phyloP scores from a whole-genome alignment of 1,140 invertebrate genomes.

The Spodoptera frugiperda region DNA sequence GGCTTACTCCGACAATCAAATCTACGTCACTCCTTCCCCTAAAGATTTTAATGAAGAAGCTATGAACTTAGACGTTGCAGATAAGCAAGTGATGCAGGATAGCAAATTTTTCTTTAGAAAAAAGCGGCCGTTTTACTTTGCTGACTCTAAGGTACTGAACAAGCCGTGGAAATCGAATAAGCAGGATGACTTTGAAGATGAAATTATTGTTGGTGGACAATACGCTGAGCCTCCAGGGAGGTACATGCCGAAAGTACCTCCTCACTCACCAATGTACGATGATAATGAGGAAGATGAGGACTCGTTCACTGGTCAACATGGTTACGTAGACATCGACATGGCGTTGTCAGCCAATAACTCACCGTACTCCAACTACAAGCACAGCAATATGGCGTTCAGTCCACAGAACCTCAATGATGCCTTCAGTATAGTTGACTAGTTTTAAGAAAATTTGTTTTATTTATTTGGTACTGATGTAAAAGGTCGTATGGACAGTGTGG shows the following conservation, averaged over 20 bases:
- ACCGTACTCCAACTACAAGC: slow-evolving; percentile 82
- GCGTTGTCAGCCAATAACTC: slow-evolving; percentile 71
- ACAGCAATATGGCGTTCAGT: slow-evolving; percentile 84
- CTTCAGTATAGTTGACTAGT: slow-evolving; percentile 77
- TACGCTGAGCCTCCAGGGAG: slow-evolving; percentile 82
- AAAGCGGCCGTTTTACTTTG: slow-evolving; percentile 19
- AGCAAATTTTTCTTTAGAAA: slow-evolving; percentile 21
- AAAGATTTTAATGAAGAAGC: slow-evolving; percentile 39
- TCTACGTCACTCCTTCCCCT: slow-evolving; percentile 30
- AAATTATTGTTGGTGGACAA: slow-evolving; percentile 77
- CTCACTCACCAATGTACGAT: slow-evolving; percentile 55
- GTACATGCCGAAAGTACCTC: slow-evolving; percentile 65
- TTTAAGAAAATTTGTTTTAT: not conserved
- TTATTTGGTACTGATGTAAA: not conserved
- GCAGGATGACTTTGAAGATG: slow-evolving; percentile 54
- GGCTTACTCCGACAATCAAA: slow-evolving; percentile 33
- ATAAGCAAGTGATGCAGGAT: not conserved
- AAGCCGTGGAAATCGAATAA: slow-evolving; percentile 44
- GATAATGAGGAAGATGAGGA: slow-evolving; percentile 58
- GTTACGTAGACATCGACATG: slow-evolving; percentile 60
- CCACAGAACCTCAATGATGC: slow-evolving; percentile 85
- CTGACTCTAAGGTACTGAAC: slow-evolving; percentile 40
- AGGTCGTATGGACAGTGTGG: not conserved
- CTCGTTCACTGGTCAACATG: slow-evolving; percentile 53
- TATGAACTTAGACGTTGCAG: not conserved